These are phyloP conservation scores for Lasioglossum lativentre DNA, from an alignment of 2,888 invertebrate genomes.

Conservation along the genomic window DNA sequence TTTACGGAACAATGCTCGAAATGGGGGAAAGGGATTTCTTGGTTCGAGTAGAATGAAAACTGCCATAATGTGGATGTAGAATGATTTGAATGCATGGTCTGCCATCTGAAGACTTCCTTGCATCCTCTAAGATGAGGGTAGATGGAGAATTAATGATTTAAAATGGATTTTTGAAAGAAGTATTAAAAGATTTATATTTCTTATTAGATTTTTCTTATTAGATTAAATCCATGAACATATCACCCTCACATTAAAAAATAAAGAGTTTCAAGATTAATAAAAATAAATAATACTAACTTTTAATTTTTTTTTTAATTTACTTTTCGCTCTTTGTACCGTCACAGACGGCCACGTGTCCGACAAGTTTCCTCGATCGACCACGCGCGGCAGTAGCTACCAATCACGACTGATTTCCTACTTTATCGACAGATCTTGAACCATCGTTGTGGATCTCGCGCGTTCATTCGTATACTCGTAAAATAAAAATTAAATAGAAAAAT, in stretches of 20 bases:
- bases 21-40: too few relatives aligned
- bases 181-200: not conserved
- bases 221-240: too few relatives aligned
- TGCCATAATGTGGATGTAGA: not conserved
- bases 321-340: not conserved
- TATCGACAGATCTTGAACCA: constrained; percentile 22
- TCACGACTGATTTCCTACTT: not conserved
- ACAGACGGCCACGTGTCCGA: not conserved
- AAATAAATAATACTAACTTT: not conserved
- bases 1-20: too few relatives aligned
- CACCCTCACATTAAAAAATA: too few relatives aligned
- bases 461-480: not conserved
- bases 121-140: not conserved
- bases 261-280: too few relatives aligned
- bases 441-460: not conserved
- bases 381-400: constrained; percentile 43
- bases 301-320: not conserved
- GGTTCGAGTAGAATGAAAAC: not conserved
- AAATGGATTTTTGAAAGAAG: not conserved
- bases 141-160: not conserved
- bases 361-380: constrained; percentile 11
- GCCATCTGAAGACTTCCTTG: not conserved
- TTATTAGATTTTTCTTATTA: not conserved
- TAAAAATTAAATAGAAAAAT: not conserved
- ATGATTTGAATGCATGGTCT: not conserved